These are phyloP conservation scores for Raja brachyura DNA, from an alignment of 2,113 vertebrate species.

Conservation along the genomic window DNA sequence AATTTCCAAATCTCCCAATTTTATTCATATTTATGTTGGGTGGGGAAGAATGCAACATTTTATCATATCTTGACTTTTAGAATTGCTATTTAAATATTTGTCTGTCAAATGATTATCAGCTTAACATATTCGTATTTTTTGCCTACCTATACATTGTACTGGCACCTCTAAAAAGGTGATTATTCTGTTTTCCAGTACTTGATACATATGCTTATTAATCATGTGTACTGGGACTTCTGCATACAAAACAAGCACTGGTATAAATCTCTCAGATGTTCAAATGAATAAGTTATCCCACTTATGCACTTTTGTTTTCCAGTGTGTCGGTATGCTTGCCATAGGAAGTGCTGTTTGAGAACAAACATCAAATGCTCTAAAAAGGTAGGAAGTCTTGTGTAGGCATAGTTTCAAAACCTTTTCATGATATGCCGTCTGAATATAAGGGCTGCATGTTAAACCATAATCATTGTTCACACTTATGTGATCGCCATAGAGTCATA, in stretches of 20 bases:
- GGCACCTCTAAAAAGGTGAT: too few relatives aligned
- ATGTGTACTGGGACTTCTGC: too few relatives aligned
- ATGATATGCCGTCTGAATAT: too few relatives aligned
- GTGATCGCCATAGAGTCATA: neutral
- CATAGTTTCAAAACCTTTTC: neutral
- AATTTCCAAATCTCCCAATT: neutral
- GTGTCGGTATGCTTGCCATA: constrained; percentile 94
- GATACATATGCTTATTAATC: too few relatives aligned
- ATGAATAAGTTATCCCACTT: neutral
- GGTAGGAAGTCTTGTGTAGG: constrained; percentile 58
- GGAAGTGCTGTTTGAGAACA: constrained; percentile 90
- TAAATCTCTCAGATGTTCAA: neutral
- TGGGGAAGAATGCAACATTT: neutral
- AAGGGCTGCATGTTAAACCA: neutral
- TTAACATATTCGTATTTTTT: too few relatives aligned
- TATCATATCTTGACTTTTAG: neutral
- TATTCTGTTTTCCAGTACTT: too few relatives aligned
- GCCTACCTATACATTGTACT: too few relatives aligned
- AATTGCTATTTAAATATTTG: neutral
- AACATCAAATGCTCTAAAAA: constrained; percentile 89
- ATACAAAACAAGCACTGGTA: too few relatives aligned
- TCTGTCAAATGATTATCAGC: neutral
- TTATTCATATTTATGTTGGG: neutral
- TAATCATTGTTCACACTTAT: neutral
- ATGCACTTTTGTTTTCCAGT: constrained; percentile 64